phyloP scores from a whole-genome alignment of 2,888 invertebrate genomes.

The Agrochola lychnidis region DNA sequence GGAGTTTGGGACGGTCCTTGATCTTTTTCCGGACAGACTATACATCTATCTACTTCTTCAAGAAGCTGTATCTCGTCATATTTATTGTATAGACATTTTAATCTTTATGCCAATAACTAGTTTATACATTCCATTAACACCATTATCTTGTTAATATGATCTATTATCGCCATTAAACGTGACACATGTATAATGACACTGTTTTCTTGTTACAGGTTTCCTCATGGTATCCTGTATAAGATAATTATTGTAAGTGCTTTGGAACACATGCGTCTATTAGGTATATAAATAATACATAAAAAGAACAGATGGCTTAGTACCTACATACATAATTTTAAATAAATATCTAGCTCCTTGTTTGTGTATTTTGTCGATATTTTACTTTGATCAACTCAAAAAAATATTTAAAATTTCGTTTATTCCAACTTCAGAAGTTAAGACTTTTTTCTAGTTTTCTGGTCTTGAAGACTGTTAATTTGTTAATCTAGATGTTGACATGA shows the following conservation, averaged over 20 bases:
- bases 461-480: not conserved
- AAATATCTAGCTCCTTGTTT: not conserved
- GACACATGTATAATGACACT: slow-evolving; percentile 38
- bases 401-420: not conserved
- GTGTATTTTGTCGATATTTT: not conserved
- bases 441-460: not conserved
- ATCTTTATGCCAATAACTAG: slow-evolving; percentile 7
- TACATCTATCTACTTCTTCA: not conserved
- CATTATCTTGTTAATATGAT: slow-evolving; percentile 32
- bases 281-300: slow-evolving; percentile 41
- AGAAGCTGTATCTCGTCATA: not conserved
- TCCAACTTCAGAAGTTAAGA: not conserved
- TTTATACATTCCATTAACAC: slow-evolving; percentile 43
- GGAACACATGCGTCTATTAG: slow-evolving; percentile 23
- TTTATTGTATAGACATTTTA: slow-evolving; percentile 2
- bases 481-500: not conserved
- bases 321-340: not conserved
- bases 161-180: slow-evolving; percentile 40
- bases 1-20: not conserved
- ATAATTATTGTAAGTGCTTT: slow-evolving; percentile 74
- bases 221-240: slow-evolving; percentile 73
- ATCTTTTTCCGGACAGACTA: not conserved
- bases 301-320: slow-evolving; percentile 47
- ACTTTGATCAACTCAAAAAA: not conserved
- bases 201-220: slow-evolving; percentile 74